These are phyloP conservation scores for Trichogramma dendrolimi DNA, from an alignment of 2,888 invertebrate genomes.

Conservation along the genomic window DNA sequence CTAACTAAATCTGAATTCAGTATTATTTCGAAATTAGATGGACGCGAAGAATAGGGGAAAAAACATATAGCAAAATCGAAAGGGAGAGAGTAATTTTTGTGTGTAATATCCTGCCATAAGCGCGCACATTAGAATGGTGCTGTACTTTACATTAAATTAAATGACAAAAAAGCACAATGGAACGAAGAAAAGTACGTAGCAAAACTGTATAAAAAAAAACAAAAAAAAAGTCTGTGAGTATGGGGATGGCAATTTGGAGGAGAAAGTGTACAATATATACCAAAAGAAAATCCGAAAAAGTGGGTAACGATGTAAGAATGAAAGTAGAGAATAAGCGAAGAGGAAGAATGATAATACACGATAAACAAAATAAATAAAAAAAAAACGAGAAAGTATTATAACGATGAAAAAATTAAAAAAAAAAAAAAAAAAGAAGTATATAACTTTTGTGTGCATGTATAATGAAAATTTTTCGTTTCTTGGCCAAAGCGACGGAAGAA, in stretches of 20 bases:
- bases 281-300: background rate
- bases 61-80: conserved; percentile 11
- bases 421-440: conserved; percentile 22
- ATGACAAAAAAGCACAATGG: conserved; percentile 6
- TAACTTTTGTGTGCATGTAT: conserved; percentile 22
- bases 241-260: conserved; percentile 4
- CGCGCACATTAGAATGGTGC: conserved; percentile 20
- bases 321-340: background rate
- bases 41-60: conserved; percentile 8
- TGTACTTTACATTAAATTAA: conserved; percentile 12
- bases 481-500: conserved; percentile 29
- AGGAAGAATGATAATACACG: background rate
- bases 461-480: conserved; percentile 25
- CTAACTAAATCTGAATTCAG: too few species aligned
- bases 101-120: conserved; percentile 19
- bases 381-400: conserved; percentile 18
- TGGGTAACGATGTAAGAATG: background rate
- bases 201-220: background rate
- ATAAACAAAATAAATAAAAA: conserved; percentile 3
- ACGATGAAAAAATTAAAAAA: conserved; percentile 15
- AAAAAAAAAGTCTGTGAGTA: background rate
- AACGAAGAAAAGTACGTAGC: conserved; percentile 10
- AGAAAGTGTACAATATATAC: conserved; percentile 22
- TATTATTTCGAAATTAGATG: background rate
- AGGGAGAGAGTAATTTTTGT: conserved; percentile 16